Conservation (phyloP, 2,797 vertebrate genomes). For the Cottoperca gobio region DNA sequence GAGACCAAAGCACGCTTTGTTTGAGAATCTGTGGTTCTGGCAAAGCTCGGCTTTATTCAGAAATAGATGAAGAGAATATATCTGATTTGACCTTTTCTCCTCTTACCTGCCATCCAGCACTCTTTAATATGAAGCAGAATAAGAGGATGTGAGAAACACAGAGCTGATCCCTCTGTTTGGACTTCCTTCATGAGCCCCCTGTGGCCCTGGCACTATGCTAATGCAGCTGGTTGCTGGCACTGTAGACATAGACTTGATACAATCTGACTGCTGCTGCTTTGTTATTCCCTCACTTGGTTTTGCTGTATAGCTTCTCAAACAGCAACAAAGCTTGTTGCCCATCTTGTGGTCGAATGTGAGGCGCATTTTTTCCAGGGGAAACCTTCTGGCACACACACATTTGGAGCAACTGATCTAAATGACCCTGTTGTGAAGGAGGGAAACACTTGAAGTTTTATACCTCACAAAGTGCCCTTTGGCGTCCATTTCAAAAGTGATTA, state of each 20-base stretch:
- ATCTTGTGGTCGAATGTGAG: constrained; percentile 65
- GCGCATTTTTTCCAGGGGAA: constrained; percentile 62
- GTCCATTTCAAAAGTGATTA: constrained; percentile 35
- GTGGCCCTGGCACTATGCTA: constrained; percentile 74
- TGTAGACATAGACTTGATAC: constrained; percentile 73
- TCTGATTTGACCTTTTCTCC: constrained; percentile 46
- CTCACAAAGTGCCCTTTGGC: constrained; percentile 52
- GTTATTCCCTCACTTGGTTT: constrained; percentile 71
- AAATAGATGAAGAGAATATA: constrained; percentile 64
- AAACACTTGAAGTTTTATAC: constrained; percentile 59
- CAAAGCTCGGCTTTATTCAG: constrained; percentile 53
- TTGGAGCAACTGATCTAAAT: constrained; percentile 72
- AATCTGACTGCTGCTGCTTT: constrained; percentile 80
- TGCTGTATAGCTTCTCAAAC: constrained; percentile 76
- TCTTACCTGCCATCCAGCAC: constrained; percentile 25
- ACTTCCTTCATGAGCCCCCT: constrained; percentile 70
- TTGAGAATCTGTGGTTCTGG: constrained; percentile 66
- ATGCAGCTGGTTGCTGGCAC: constrained; percentile 79
- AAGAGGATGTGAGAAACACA: constrained; percentile 61
- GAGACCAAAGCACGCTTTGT: constrained; percentile 77
- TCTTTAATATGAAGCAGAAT: constrained; percentile 50
- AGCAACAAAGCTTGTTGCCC: constrained; percentile 74
- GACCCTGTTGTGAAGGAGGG: constrained; percentile 52
- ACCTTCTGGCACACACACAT: constrained; percentile 68
- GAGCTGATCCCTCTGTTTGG: constrained; percentile 63